Percentiles rank a stretch among this genome's conserved stretches.
Evolutionary conservation across 92 coral and sea anemone species (phyloP).

Genomic region (Actinostola sp.): DNA sequence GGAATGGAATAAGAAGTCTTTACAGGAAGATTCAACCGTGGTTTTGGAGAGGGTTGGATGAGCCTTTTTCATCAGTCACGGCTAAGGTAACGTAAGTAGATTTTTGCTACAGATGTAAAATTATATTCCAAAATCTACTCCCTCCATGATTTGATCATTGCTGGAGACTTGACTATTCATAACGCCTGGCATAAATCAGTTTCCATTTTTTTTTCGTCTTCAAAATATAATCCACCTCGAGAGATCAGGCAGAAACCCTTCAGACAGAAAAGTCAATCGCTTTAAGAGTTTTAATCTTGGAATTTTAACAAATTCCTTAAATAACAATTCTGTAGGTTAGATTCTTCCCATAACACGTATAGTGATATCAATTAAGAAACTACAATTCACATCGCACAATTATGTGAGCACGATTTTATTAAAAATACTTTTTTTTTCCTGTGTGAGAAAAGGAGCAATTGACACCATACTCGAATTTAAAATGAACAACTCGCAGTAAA

Average conservation of each 20-base stretch:
- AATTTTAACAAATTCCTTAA: no score
- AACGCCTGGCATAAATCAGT: neutral
- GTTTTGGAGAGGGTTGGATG: constrained; percentile 71
- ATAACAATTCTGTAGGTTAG: no score
- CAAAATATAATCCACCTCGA: neutral
- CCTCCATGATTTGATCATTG: no score
- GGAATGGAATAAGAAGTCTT: constrained; percentile 12
- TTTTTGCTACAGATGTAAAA: no score
- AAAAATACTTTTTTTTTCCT: no score
- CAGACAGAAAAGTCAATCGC: neutral
- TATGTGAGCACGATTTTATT: neutral
- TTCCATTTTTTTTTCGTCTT: constrained; percentile 3
- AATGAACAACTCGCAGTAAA: neutral
- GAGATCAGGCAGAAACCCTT: neutral
- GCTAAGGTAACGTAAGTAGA: constrained; percentile 63
- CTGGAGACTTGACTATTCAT: no score
- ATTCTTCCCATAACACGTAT: neutral
- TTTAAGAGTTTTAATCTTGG: no score
- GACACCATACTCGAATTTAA: neutral
- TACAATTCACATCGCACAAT: neutral
- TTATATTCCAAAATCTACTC: no score
- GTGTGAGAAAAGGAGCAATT: constrained; percentile 2
- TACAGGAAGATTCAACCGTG: constrained; percentile 47
- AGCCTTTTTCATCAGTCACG: constrained; percentile 65
- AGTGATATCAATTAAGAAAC: neutral